Evolutionary conservation across 2,888 invertebrate species (phyloP), one percentile per base, ranked within the genome.

Genomic region (Drosophila macrospina): DNA sequence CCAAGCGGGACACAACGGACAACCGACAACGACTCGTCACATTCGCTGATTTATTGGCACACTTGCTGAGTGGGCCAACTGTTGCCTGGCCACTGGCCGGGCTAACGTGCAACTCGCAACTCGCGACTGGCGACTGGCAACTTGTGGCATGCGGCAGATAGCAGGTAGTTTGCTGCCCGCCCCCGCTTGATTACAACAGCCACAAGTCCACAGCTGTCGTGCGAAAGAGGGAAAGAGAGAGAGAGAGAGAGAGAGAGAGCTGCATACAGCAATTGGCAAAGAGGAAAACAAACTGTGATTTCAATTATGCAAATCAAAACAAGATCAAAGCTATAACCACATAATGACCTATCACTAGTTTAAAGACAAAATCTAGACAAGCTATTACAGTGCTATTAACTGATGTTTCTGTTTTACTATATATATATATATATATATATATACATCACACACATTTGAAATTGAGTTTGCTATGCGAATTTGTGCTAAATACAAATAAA

Each of bases 11-110:
- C 47, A 16, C 13, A 13, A 13, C 13, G 44, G 20, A 20, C 20
- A 11, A 30, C 5, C 37, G 37, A 10, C 10, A 11, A 16, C 24
- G 16, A 20, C 55, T 61, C 87, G 85, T 77, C 74, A 86, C 78
- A 78, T 80, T 86, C 84, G 67, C 55, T 78, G 85, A 74, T 87
- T 87, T 87, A 82, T 82, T 87, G 85, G 87, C 87, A 85, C 81
- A 87, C 69, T 81, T 68, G 74, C 59, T 44, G 78, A 87, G 71
- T 86, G 78, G 87, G 85, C 74, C 81, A 84, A 69, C 59, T 42
- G 55, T 32, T 47, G 30, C 8, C 16, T 85, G 72, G 84, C 48
- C 28, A 16, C 15, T 74, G 47, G 69, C 62, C 62, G 75, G 77
- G 59, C 30, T 37, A 47, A 37, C 74, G 42, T 47, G 56, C 55